Base-by-base conservation (phyloP, 2,113 vertebrate genomes). In the Tupaia chinensis region DNA sequence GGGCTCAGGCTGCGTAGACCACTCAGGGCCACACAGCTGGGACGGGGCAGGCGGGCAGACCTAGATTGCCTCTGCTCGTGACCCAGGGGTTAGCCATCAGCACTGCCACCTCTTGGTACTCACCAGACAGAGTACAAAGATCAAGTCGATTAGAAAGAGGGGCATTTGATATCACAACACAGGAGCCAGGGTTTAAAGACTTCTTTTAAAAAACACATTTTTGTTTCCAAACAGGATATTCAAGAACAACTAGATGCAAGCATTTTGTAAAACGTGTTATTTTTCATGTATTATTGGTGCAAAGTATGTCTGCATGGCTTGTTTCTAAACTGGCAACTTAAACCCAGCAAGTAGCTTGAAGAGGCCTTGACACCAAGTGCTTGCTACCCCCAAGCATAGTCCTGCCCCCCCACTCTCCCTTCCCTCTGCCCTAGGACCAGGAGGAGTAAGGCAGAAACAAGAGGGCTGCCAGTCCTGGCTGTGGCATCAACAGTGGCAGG, bases 261-360 rank as follows among this genome's bases (percentile, higher is more conserved):
- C 20, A 32, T 93, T 87, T 70, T 93, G 54, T 79, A 29, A 82
- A 77, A 19, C 80, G 34, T 17, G 11, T 74, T 90, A 90, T 77
- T 89, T 93, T 96, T 89, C 74, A 88, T 65, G 77, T 29, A n/a
- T 79, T 87, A n/a, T 29, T 79, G 66, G 92, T 0, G 7, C 9
- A 77, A 81, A 92, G 25, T 68, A 22, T 44, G 27, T 83, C 70
- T 95, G 54, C 68, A 23, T 86, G 23, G 19, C 54, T 87, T 95
- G 53, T 87, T 93, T 83, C 54, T 86, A 69, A 95, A 83, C 76
- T 88, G 69, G 58, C 29, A 44, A 93, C 82, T 86, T 91, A 82
- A 91, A 65, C 60, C 53, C 87, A 87, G 87, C 66, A 89, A 92
- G 20, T 60, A 9, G 54, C 65, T 88, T 27, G 20, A 54, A 81